These are phyloP conservation scores for Daubentonia madagascariensis DNA, from an alignment of 2,113 vertebrate species.

Conservation along the genomic window DNA sequence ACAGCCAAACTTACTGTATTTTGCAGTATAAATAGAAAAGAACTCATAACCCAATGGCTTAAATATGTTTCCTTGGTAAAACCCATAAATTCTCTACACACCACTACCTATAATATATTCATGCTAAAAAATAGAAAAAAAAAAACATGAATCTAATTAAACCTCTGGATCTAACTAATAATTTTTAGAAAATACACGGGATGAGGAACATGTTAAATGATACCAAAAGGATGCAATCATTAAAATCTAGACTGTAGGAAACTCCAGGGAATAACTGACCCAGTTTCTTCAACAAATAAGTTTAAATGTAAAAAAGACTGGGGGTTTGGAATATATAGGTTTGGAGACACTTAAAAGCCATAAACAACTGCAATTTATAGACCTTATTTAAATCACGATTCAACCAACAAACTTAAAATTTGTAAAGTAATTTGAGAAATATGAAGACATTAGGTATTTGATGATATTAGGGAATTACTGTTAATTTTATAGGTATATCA, in stretches of 20 bases:
- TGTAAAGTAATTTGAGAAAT: background rate
- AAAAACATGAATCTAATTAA: background rate
- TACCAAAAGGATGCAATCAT: background rate
- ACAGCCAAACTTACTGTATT: background rate
- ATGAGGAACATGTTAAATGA: background rate
- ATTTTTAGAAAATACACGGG: background rate
- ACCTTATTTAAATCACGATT: background rate
- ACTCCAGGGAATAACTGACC: background rate
- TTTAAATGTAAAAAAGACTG: background rate
- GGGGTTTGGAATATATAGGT: background rate
- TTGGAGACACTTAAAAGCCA: background rate
- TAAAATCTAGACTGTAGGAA: background rate
- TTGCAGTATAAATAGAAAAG: background rate
- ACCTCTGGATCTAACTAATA: background rate
- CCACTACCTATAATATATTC: background rate
- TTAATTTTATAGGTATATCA: background rate
- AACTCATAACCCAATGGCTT: background rate
- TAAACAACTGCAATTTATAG: background rate
- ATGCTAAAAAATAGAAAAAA: background rate
- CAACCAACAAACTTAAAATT: background rate
- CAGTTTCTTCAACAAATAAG: background rate
- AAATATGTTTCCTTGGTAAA: background rate
- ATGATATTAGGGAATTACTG: background rate
- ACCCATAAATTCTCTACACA: background rate
- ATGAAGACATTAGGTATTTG: background rate